Percentiles rank a stretch among this genome's conserved stretches.
phyloP scores from a whole-genome alignment of 2,797 vertebrate species.

The Strix occidentalis region DNA sequence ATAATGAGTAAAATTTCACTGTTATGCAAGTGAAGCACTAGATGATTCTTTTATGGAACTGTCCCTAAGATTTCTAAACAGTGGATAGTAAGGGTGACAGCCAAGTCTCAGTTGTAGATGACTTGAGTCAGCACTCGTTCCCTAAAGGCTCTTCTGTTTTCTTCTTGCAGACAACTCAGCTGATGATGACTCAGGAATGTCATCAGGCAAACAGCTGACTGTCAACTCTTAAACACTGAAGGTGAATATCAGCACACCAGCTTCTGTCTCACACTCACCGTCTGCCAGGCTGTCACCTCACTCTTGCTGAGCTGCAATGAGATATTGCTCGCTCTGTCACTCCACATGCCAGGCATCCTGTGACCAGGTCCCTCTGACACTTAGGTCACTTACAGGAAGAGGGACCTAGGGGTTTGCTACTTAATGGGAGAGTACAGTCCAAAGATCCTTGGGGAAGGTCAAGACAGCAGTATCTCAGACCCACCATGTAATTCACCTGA shows the following conservation, averaged over 20 bases:
- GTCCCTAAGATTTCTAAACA: neutral
- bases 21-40: neutral
- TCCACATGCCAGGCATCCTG: rapidly evolving
- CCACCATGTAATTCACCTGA: neutral
- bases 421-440: too few relatives aligned
- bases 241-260: neutral
- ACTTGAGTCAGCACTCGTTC: neutral
- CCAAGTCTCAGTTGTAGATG: neutral
- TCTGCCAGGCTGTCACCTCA: neutral
- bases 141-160: neutral
- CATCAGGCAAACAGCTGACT: neutral
- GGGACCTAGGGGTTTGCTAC: neutral
- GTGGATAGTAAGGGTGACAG: neutral
- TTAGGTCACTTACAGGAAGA: neutral
- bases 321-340: rapidly evolving
- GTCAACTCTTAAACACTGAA: neutral
- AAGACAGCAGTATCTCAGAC: neutral
- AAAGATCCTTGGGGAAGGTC: neutral
- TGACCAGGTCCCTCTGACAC: neutral
- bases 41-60: neutral
- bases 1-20: neutral
- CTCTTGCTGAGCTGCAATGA: neutral
- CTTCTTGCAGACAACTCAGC: neutral
- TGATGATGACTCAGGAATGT: too few relatives aligned
- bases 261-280: neutral